Percentiles rank a stretch among this genome's conserved stretches.
phyloP scores from a whole-genome alignment of 2,113 vertebrate genomes.

The Hippolais icterina region DNA sequence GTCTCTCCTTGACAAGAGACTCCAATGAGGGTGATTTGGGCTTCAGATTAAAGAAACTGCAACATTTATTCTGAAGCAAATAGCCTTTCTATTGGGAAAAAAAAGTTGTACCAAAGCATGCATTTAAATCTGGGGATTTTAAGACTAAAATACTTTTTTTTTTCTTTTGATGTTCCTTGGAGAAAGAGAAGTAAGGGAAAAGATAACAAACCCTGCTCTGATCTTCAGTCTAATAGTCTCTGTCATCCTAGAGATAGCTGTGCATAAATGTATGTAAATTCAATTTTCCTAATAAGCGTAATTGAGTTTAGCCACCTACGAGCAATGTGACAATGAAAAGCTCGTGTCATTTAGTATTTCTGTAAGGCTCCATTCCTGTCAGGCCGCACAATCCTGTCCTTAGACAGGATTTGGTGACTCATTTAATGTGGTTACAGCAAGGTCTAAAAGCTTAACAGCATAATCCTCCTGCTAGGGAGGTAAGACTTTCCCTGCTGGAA shows the following conservation, averaged over 20 bases:
- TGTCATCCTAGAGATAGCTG: background rate
- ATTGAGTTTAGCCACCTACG: background rate
- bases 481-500: background rate
- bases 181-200: background rate
- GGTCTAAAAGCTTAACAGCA: conserved; percentile 32
- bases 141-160: background rate
- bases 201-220: background rate
- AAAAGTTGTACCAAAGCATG: background rate
- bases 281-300: background rate
- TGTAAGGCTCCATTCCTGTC: background rate
- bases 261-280: background rate
- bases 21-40: background rate
- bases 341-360: background rate
- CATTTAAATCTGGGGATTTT: background rate
- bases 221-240: background rate
- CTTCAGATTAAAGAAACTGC: background rate
- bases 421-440: conserved; percentile 23
- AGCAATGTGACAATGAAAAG: background rate
- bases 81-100: background rate
- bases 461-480: background rate
- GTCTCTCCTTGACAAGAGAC: background rate
- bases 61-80: background rate
- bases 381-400: conserved; percentile 9
- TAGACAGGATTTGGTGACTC: conserved; percentile 42
- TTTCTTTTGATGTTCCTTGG: background rate